Evolutionary conservation across 2,797 vertebrate species (phyloP), one percentile per base, ranked within the genome.

Genomic region (Scolopax bukidnonensis): DNA sequence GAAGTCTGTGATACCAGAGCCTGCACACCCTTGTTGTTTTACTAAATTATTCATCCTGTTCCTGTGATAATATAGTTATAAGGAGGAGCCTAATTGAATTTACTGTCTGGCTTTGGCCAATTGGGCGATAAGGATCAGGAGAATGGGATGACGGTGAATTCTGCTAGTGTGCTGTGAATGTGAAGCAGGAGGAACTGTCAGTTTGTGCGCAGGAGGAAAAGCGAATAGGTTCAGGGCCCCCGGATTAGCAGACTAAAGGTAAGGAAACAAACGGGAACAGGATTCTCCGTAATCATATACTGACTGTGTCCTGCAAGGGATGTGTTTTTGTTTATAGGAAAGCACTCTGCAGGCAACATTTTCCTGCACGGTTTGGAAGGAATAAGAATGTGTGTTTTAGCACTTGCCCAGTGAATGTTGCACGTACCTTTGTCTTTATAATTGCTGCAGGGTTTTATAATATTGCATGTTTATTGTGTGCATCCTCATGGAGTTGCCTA

Each of bases 1-100:
- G 78, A 95, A 85, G 87, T 32, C 95, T 95, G 80, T 95, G 91
- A 93, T 77, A 97, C 89, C 14, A 1, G 88, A 96, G 91, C 95
- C 94, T 94, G 95, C 75, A 69, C 89, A 95, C 23, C 78, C 89
- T 87, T 95, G 95, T 95, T 96, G 87, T 95, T 96, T 91, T 61
- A 95, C 94, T 98, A 93, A 97, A 98, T 98, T 97, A 98, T 98
- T 97, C 95, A 98, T 97, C 71, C 87, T 95, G 85, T 95, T 96
- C 71, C 95, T 90, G 90, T 96, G 97, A 97, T 97, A 96, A 97
- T 93, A 89, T 70, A 97, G 96, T 95, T 97, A 92, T 96, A 91
- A 96, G 97, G 97, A 97, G 97, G 97, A 96, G 97, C 96, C 78
- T 97, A 94, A 95, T 94, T 91, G 93, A 94, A 97, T 96, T 97